Evolutionary conservation across 2,888 invertebrate species (phyloP).

Genomic region (Subacronicta megacephala): DNA sequence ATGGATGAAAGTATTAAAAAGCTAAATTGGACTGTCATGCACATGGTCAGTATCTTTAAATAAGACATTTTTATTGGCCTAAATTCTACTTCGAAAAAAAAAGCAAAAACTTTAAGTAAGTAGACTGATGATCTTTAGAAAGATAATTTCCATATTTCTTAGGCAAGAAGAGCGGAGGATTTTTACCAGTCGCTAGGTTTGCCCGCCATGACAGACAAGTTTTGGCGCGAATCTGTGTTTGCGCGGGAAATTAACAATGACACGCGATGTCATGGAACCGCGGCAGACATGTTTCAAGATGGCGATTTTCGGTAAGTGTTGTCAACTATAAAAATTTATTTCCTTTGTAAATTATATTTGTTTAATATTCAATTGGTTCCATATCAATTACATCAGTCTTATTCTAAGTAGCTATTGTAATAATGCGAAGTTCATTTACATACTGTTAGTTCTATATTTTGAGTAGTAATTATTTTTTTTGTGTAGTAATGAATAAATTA

Average conservation of each 20-base stretch:
- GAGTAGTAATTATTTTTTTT: too few relatives aligned
- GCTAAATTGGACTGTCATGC: slow-evolving; percentile 88
- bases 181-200: slow-evolving; percentile 92
- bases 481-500: too few relatives aligned
- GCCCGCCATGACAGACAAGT: slow-evolving; percentile 89
- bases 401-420: too few relatives aligned
- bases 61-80: too few relatives aligned
- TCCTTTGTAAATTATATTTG: neutral
- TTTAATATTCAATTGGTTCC: too few relatives aligned
- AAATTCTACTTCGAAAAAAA: too few relatives aligned
- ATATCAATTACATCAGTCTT: too few relatives aligned
- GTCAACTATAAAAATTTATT: neutral
- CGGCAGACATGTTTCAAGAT: slow-evolving; percentile 92
- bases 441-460: too few relatives aligned
- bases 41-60: slow-evolving; percentile 84
- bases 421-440: too few relatives aligned
- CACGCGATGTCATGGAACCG: slow-evolving; percentile 92
- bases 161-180: slow-evolving; percentile 91
- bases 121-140: too few relatives aligned
- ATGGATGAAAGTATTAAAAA: slow-evolving; percentile 86
- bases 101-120: too few relatives aligned
- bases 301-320: slow-evolving; percentile 91
- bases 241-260: slow-evolving; percentile 58
- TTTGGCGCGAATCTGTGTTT: slow-evolving; percentile 91
- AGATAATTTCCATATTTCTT: slow-evolving; percentile 12